Evolutionary conservation across 1,140 invertebrate species (phyloP).

Genomic region (Dreissena rostriformis): DNA sequence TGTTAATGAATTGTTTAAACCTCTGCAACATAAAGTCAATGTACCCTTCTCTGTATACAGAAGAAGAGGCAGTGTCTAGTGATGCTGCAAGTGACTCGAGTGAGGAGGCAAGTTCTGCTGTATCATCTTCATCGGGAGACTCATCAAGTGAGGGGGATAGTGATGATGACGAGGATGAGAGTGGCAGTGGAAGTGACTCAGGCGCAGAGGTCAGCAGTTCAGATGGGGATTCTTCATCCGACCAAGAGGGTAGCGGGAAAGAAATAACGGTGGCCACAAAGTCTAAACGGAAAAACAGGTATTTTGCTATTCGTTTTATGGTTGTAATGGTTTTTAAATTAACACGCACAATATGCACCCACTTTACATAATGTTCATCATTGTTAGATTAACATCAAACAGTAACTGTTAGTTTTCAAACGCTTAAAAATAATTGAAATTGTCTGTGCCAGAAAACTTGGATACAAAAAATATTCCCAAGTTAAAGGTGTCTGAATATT

Average conservation of each 20-base stretch:
- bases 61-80: conserved; percentile 50
- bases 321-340: too few relatives aligned
- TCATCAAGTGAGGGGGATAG: conserved; percentile 32
- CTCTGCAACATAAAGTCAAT: neutral
- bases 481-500: too few relatives aligned
- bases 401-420: too few relatives aligned
- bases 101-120: neutral
- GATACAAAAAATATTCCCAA: too few relatives aligned
- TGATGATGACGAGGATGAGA: conserved; percentile 64
- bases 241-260: conserved; percentile 66
- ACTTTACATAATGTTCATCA: too few relatives aligned
- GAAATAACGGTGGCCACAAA: neutral
- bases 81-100: conserved; percentile 23
- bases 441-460: too few relatives aligned
- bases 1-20: neutral
- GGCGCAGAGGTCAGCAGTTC: conserved; percentile 39
- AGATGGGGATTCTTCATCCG: conserved; percentile 53
- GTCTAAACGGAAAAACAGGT: too few relatives aligned
- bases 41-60: neutral
- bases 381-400: too few relatives aligned
- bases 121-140: conserved; percentile 10
- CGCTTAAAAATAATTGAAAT: too few relatives aligned
- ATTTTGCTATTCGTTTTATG: too few relatives aligned
- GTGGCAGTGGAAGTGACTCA: conserved; percentile 57
- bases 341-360: too few relatives aligned